phyloP scores from a whole-genome alignment of 2,797 vertebrate genomes.

The Harpagifer antarcticus region DNA sequence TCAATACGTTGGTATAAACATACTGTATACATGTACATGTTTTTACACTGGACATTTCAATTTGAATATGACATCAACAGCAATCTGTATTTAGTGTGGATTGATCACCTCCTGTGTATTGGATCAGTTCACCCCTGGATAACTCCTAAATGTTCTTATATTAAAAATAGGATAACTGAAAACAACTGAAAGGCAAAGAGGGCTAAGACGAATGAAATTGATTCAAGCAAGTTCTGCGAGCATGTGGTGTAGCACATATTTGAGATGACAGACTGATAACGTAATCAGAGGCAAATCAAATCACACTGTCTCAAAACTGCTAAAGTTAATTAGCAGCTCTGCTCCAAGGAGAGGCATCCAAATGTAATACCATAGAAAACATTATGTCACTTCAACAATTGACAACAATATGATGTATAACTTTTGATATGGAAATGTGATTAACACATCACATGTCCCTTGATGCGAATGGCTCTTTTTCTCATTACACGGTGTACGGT shows the following conservation, averaged over 20 bases:
- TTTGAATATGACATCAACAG: neutral
- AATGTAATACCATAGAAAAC: slow-evolving; percentile 17
- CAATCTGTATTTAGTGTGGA: neutral
- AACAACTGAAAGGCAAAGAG: neutral
- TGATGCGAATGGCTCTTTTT: slow-evolving; percentile 1
- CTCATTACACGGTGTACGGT: neutral
- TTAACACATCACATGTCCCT: neutral
- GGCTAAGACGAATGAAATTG: neutral
- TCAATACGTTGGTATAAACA: neutral
- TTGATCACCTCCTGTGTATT: neutral
- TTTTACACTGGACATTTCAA: neutral
- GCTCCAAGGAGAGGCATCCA: slow-evolving; percentile 3
- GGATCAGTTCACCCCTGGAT: neutral
- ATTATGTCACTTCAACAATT: slow-evolving; percentile 10
- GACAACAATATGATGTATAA: slow-evolving; percentile 2
- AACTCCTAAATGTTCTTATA: neutral
- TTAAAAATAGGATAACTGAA: neutral
- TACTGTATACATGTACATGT: neutral
- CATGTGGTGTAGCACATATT: slow-evolving; percentile 11
- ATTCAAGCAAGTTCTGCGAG: neutral
- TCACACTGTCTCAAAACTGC: slow-evolving; percentile 36
- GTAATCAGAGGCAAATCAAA: slow-evolving; percentile 40
- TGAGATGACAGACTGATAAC: slow-evolving; percentile 12
- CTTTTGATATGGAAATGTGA: slow-evolving; percentile 16
- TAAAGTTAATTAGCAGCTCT: slow-evolving; percentile 40